Base-by-base conservation (phyloP, 2,888 invertebrate species). In the Dicyrtomina minuta region DNA sequence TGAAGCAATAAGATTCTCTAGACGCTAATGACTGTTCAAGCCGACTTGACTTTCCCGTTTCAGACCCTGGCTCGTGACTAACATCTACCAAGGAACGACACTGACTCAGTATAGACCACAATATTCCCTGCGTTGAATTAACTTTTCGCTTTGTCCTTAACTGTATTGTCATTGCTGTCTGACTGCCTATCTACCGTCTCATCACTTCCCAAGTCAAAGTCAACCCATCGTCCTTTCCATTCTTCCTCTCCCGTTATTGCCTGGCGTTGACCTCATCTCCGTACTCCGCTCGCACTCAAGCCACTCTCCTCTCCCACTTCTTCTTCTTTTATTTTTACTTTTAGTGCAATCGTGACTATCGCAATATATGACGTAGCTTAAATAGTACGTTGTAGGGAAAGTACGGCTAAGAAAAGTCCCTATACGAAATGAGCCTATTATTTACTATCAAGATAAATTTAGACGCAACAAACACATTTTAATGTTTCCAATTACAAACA, bases 1-100 rank as follows among this genome's bases (percentile, higher is more conserved):
- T 62, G 44, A 62, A n/a, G 62, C 62, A 62, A 62, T 62, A 62
- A 62, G 62, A 46, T 49, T 33, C 49, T 62, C 49, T 2, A 46
- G 62, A 62, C 62, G 49, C 49, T 62, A 62, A 62, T 49, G 62
- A 49, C 62, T 62, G 33, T 49, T 62, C 49, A 17, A 27, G 26
- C 62, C 51, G 46, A 62, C 62, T 46, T 62, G 20, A 46, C 62
- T 62, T 62, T 62, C 51, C 49, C 49, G n/a, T 1, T n/a, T n/a
- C 33, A 27, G 10, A 49, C 6, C 51, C 49, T 49, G 49, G 22
- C 44, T n/a, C 17, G 24, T n/a, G n/a, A n/a, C n/a, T n/a, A n/a
- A n/a, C n/a, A n/a, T n/a, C n/a, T n/a, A n/a, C n/a, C n/a, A n/a
- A n/a, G n/a, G n/a, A n/a, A n/a, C n/a, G n/a, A n/a, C n/a, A n/a